phyloP scores from a whole-genome alignment of 2,888 invertebrate genomes.

The Stratiomys singularior region DNA sequence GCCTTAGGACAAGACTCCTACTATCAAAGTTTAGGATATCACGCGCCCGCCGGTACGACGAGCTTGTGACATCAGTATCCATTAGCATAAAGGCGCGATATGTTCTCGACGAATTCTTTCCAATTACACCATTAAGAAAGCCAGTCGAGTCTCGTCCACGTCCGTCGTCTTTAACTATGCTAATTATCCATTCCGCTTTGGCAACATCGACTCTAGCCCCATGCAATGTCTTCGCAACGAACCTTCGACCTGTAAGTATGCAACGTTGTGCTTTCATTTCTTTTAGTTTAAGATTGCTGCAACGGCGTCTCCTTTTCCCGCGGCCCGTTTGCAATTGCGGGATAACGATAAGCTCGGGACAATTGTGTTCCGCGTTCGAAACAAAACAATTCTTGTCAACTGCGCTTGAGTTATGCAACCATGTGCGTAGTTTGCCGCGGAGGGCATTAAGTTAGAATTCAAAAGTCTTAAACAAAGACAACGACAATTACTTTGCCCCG shows the following conservation, averaged over 20 bases:
- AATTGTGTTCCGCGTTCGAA: no score
- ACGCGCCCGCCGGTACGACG: conserved; percentile 75
- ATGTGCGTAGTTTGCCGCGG: no score
- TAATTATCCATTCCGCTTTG: conserved; percentile 16
- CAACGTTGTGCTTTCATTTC: not conserved
- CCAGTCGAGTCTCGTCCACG: conserved; percentile 9
- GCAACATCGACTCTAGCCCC: conserved; percentile 11
- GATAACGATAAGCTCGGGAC: no score
- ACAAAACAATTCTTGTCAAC: no score
- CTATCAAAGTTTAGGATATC: conserved; percentile 85
- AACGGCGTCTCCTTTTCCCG: no score
- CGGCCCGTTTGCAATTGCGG: no score
- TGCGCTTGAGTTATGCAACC: no score
- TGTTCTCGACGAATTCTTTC: conserved; percentile 45
- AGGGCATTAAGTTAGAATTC: no score
- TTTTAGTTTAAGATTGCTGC: not conserved
- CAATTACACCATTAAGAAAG: conserved; percentile 15
- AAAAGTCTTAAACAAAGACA: no score
- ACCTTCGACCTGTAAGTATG: conserved; percentile 26
- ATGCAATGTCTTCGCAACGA: conserved; percentile 6
- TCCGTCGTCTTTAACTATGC: conserved; percentile 34
- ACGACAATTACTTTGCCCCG: no score
- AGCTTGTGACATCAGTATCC: conserved; percentile 92
- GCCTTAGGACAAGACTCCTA: conserved; percentile 79
- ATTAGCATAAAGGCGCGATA: conserved; percentile 76